Base-by-base conservation (phyloP, 2,797 vertebrate genomes). In the Oreonectes daqikongensis region DNA sequence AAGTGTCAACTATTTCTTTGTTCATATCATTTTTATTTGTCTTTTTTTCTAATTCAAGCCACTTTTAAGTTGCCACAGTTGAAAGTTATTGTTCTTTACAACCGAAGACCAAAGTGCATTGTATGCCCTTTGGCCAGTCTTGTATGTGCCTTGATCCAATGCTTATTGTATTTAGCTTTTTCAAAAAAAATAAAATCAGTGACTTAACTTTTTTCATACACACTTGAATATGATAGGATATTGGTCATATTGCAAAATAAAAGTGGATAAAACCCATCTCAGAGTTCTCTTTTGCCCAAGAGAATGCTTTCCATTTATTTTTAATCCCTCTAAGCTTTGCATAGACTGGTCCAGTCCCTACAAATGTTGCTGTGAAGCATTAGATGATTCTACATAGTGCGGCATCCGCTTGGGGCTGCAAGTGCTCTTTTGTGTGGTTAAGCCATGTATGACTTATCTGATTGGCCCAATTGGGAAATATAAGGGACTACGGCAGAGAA, bases 71-170 rank as follows among this genome's bases (percentile, higher is more conserved):
- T 97, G 94, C 94, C 95, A 94, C 95, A 91, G 93, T 92, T 90
- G 91, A 92, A 95, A 92, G 92, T 92, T 91, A 92, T 92, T 91
- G 93, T 92, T 93, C 94, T 94, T 95, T 95, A 93, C 92, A 94
- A 95, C 93, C 95, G 88, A 96, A 95, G 97, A 96, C 97, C 97
- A 99, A 99, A 99, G 97, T 98, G 98, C 97, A 95, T 96, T 98
- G 93, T 97, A 95, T 75, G 95, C 96, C 95, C 97, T 99, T 98
- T 99, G 97, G 97, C 95, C 94, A 96, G 95, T 99, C 95, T 98
- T 97, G 95, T 97, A 98, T 96, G 97, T 99, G 98, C 98, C 98
- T 99, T 99, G 97, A 98, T 96, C 95, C 92, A 96, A 98, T 85
- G 91, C 96, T 98, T 97, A 95, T 93, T 96, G 96, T 99, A 98